These are phyloP conservation scores for Marcusenius ussheri DNA, from an alignment of 2,113 vertebrate genomes.

Conservation along the genomic window DNA sequence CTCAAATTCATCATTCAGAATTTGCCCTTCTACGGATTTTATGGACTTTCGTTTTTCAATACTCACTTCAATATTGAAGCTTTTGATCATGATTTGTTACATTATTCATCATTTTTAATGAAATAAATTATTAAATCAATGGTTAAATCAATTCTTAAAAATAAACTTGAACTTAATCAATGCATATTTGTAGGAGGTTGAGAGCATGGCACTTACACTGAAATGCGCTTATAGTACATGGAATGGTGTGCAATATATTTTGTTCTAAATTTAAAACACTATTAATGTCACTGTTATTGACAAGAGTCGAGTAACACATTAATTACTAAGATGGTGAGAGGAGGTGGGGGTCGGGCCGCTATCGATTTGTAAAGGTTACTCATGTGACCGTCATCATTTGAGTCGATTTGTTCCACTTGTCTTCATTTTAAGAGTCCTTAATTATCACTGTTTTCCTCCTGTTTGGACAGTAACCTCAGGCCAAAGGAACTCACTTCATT, in stretches of 20 bases:
- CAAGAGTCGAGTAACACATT: conserved; percentile 1
- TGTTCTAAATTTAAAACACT: not conserved
- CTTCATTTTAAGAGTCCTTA: not conserved
- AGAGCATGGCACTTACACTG: not conserved
- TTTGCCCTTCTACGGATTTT: not conserved
- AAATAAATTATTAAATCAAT: not conserved
- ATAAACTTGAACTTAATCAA: not conserved
- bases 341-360: not conserved
- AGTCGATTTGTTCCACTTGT: not conserved
- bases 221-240: not conserved
- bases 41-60: not conserved
- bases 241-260: not conserved
- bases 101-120: not conserved
- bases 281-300: not conserved
- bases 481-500: not conserved
- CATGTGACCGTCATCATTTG: not conserved
- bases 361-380: not conserved
- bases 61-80: not conserved
- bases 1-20: not conserved
- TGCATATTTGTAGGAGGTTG: not conserved
- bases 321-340: not conserved
- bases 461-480: not conserved
- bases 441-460: not conserved
- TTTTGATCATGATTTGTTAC: not conserved
- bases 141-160: not conserved